phyloP scores from a whole-genome alignment of 2,797 vertebrate genomes.

The Melanotaenia trifasciata region DNA sequence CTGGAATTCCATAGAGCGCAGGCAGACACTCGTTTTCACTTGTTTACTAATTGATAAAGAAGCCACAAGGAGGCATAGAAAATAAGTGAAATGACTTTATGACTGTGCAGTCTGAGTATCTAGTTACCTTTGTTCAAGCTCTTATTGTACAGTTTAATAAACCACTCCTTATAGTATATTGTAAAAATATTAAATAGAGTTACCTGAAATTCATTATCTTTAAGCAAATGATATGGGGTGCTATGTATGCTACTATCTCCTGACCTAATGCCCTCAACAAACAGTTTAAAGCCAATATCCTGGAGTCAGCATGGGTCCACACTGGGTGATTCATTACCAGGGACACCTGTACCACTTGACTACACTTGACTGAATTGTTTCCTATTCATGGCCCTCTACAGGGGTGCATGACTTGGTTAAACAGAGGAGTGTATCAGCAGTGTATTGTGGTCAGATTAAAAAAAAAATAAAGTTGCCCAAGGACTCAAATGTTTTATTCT shows the following conservation, averaged over 20 bases:
- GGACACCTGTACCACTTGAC: conserved; percentile 54
- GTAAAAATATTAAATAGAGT: neutral
- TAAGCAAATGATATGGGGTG: conserved; percentile 28
- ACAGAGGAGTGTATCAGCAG: conserved; percentile 8
- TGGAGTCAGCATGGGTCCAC: conserved; percentile 40
- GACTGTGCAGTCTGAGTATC: conserved; percentile 15
- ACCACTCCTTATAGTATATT: neutral
- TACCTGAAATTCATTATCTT: conserved; percentile 7
- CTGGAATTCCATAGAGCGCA: conserved; percentile 76
- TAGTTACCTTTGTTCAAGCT: neutral
- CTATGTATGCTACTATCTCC: conserved; percentile 58
- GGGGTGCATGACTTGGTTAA: neutral
- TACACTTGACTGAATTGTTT: conserved; percentile 76
- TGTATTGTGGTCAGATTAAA: neutral
- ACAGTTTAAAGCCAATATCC: conserved; percentile 64
- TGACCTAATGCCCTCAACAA: conserved; percentile 61
- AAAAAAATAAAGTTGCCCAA: neutral
- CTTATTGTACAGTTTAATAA: conserved; percentile 19
- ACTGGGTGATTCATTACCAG: conserved; percentile 69
- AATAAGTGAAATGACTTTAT: conserved; percentile 28
- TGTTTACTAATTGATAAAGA: conserved; percentile 76
- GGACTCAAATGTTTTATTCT: too few relatives aligned
- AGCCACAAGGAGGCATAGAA: conserved; percentile 39
- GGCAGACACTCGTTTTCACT: conserved; percentile 73
- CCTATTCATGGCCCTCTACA: conserved; percentile 49